These are phyloP conservation scores for Meta bourneti DNA, from an alignment of 2,888 invertebrate species.

Conservation along the genomic window DNA sequence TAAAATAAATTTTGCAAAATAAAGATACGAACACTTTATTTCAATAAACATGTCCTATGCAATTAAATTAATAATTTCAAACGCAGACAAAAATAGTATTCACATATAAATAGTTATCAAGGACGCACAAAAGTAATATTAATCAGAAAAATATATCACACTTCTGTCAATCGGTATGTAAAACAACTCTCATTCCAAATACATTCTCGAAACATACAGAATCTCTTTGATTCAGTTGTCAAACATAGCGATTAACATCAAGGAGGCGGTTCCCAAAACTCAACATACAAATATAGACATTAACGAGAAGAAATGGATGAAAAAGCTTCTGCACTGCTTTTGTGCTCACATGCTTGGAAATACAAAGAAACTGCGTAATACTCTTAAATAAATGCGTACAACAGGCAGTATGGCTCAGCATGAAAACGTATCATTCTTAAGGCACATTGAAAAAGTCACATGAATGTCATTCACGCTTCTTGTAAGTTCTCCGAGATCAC, in stretches of 20 bases:
- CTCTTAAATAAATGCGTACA: background rate
- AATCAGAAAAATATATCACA: constrained; percentile 59
- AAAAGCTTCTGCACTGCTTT: background rate
- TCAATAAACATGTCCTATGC: constrained; percentile 55
- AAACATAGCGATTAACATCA: constrained; percentile 63
- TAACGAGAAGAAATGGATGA: constrained; percentile 16
- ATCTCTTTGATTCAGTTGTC: constrained; percentile 33
- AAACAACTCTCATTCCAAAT: constrained; percentile 30
- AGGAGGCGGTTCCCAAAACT: constrained; percentile 42
- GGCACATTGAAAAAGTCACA: background rate
- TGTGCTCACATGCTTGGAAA: background rate
- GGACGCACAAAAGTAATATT: constrained; percentile 45
- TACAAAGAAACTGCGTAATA: background rate
- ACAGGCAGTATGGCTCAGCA: background rate
- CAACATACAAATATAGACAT: constrained; percentile 36
- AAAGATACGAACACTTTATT: constrained; percentile 51
- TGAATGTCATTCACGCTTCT: background rate
- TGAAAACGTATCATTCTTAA: background rate
- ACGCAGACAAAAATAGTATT: constrained; percentile 52
- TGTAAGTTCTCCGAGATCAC: no score
- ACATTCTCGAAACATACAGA: background rate
- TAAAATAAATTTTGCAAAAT: constrained; percentile 4
- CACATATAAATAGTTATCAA: constrained; percentile 45
- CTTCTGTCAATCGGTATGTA: constrained; percentile 60
- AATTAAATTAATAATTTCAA: constrained; percentile 58